Percentiles rank a stretch among this genome's conserved stretches.
phyloP scores from a whole-genome alignment of 2,888 invertebrate genomes.

The Elaeidobius kamerunicus region DNA sequence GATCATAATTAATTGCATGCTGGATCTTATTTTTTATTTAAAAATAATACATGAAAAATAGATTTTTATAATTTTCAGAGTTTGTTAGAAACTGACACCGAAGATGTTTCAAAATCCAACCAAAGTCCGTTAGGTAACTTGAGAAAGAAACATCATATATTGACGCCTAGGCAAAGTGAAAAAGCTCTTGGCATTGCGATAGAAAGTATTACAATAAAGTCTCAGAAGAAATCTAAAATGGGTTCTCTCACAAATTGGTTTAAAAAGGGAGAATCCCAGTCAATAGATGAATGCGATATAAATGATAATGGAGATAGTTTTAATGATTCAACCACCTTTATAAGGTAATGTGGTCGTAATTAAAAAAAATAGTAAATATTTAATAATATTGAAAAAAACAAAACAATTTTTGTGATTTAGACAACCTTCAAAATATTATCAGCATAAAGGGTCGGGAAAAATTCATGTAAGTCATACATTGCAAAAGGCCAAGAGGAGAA shows the following conservation, averaged over 20 bases:
- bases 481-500: constrained; percentile 79
- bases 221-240: constrained; percentile 58
- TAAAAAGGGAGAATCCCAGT: constrained; percentile 52
- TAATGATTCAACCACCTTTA: constrained; percentile 51
- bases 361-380: too few relatives aligned
- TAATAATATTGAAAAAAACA: too few relatives aligned
- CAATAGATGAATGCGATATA: constrained; percentile 52
- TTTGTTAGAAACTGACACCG: constrained; percentile 74
- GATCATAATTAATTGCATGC: too few relatives aligned
- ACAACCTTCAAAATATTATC: constrained; percentile 51
- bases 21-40: too few relatives aligned
- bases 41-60: background rate
- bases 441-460: constrained; percentile 41
- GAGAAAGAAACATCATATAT: constrained; percentile 69
- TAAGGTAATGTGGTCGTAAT: constrained; percentile 30
- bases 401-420: too few relatives aligned
- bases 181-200: constrained; percentile 64
- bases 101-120: constrained; percentile 68
- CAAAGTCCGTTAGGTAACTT: constrained; percentile 77
- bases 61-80: too few relatives aligned
- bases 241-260: constrained; percentile 65
- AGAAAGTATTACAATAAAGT: constrained; percentile 48
- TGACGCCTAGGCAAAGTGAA: constrained; percentile 84
- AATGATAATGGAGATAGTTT: constrained; percentile 49
- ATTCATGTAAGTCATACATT: constrained; percentile 64